Evolutionary conservation across 2,888 invertebrate species (phyloP).

Genomic region (Pachymerium ferrugineum): DNA sequence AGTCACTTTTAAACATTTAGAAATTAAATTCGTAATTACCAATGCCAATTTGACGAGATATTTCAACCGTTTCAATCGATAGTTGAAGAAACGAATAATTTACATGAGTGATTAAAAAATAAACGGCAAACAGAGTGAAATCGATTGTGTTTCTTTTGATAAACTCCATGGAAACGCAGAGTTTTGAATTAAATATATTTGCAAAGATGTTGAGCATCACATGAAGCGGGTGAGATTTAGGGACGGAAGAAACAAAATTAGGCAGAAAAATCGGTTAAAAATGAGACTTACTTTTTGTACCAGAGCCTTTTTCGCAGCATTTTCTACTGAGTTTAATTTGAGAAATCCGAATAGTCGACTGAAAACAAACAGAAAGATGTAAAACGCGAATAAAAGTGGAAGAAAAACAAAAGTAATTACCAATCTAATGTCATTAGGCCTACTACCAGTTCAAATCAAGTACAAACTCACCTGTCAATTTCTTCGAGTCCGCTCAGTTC

Average conservation of each 20-base stretch:
- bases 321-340: slow-evolving; percentile 71
- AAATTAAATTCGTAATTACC: no score
- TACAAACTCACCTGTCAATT: slow-evolving; percentile 71
- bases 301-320: slow-evolving; percentile 70
- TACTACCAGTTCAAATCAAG: neutral
- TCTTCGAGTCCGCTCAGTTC: slow-evolving; percentile 80
- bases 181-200: no score
- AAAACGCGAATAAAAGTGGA: neutral
- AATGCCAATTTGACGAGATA: no score
- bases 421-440: neutral
- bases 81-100: no score
- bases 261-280: slow-evolving; percentile 27
- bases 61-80: no score
- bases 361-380: slow-evolving; percentile 39
- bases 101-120: no score
- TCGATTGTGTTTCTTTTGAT: no score
- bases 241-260: neutral
- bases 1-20: no score
- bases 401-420: slow-evolving; percentile 5
- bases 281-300: slow-evolving; percentile 61
- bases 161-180: no score
- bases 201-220: no score
- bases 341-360: slow-evolving; percentile 90
- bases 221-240: neutral
- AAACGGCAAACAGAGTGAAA: no score